These are phyloP conservation scores for Drosophila busckii DNA, from an alignment of 1,140 invertebrate species.

Conservation along the genomic window DNA sequence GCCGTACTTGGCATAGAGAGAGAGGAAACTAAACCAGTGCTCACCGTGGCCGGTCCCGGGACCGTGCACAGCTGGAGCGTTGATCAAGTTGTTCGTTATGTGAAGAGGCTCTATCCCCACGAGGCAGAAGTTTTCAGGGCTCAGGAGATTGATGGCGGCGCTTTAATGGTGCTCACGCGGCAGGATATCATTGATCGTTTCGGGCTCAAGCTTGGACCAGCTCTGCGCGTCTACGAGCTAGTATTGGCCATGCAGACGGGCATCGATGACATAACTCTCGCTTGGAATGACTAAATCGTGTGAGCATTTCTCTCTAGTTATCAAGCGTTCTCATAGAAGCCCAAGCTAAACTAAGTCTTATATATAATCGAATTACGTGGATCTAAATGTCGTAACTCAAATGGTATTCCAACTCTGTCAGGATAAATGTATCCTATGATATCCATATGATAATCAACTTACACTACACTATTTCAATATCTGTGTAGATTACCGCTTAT, in stretches of 20 bases:
- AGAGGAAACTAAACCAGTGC: no score
- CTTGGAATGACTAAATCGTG: slow-evolving; percentile 49
- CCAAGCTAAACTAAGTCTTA: no score
- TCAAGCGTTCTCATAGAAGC: not conserved
- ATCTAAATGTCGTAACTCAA: no score
- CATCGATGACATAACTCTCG: slow-evolving; percentile 36
- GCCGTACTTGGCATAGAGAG: no score
- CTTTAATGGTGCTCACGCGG: slow-evolving; percentile 63
- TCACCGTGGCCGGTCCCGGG: not conserved
- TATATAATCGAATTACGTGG: no score
- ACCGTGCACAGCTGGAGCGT: slow-evolving; percentile 48
- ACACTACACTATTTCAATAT: no score
- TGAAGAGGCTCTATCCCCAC: slow-evolving; percentile 49
- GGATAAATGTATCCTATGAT: no score
- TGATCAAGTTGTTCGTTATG: slow-evolving; percentile 55
- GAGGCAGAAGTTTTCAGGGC: slow-evolving; percentile 53
- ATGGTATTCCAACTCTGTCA: no score
- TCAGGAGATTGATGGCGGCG: slow-evolving; percentile 70
- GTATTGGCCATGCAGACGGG: slow-evolving; percentile 51
- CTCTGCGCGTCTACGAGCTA: slow-evolving; percentile 59
- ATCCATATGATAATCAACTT: no score
- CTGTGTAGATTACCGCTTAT: no score
- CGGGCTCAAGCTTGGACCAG: slow-evolving; percentile 64
- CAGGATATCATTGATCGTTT: slow-evolving; percentile 62
- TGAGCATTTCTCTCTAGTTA: not conserved